Evolutionary conservation across 2,888 invertebrate genomes (phyloP).

Genomic region (Spodoptera picta): DNA sequence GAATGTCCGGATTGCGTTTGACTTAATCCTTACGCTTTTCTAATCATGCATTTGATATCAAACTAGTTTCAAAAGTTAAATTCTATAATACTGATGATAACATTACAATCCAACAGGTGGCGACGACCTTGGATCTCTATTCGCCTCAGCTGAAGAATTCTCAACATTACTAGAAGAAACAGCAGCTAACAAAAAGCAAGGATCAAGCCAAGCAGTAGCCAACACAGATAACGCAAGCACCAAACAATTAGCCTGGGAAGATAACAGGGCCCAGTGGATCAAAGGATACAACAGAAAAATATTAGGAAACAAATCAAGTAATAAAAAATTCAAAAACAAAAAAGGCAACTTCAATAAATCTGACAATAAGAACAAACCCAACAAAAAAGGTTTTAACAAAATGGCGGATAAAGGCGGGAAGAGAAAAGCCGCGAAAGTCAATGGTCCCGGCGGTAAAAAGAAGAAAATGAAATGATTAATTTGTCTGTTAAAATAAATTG

Average conservation of each 20-base stretch:
- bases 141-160: constrained; percentile 96
- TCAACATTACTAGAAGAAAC: constrained; percentile 95
- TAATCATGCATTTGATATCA: no score
- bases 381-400: constrained; percentile 67
- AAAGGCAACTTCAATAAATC: constrained; percentile 48
- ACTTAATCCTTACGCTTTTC: no score
- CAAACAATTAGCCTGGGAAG: constrained; percentile 95
- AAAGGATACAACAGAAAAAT: constrained; percentile 87
- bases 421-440: constrained; percentile 47
- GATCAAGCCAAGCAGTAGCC: constrained; percentile 91
- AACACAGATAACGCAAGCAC: constrained; percentile 93
- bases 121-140: constrained; percentile 90
- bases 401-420: constrained; percentile 46
- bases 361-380: constrained; percentile 57
- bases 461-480: constrained; percentile 69
- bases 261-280: constrained; percentile 90
- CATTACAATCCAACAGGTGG: constrained; percentile 66
- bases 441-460: constrained; percentile 74
- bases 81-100: constrained; percentile 60
- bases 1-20: no score
- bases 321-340: constrained; percentile 48
- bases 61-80: no score
- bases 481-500: constrained; percentile 32
- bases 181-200: constrained; percentile 90
- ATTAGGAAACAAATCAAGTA: constrained; percentile 69